Evolutionary conservation across 2,113 vertebrate species (phyloP), one percentile per base, ranked within the genome.

Genomic region (Plecturocebus donacophilus): DNA sequence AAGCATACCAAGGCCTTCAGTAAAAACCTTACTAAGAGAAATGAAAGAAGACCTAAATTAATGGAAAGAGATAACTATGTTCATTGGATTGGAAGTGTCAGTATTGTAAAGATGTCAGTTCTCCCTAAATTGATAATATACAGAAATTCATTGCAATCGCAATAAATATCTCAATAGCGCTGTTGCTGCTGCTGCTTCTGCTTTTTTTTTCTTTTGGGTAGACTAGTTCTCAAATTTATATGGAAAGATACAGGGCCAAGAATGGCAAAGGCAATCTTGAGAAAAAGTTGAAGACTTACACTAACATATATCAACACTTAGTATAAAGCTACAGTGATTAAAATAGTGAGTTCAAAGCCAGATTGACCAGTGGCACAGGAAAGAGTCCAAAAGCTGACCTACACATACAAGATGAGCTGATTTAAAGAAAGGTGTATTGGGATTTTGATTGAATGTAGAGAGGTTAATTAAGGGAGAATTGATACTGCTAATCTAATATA

Each of bases 391-490:
- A 93, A 96, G 93, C 66, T 92, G 66, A 68, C 47, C 38, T 93
- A 6, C 17, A n/a, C 58, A 16, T 94, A 54, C 79, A 80, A 84
- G 56, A 25, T 95, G 38, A 54, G 0, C 61, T 79, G 49, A 92
- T 94, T 73, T 91, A 91, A 88, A 75, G n/a, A 75, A 54, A 84
- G 61, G 6, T 58, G 10, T 89, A n/a, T 89, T 80, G 45, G 42
- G 27, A 89, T 85, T 96, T 97, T 58, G 38, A 87, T 66, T 87
- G 81, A 87, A 76, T 95, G 35, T 85, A 80, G 58, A 85, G 58
- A 79, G 45, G 20, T 66, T 87, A 87, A 86, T 96, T 92, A 84
- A 87, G 61, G 45, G 75, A 96, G 54, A 94, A 80, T 91, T 88
- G 66, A 88, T 73, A 75, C 25, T 45, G 23, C 49, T 64, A 14